Evolutionary conservation across 2,113 vertebrate genomes (phyloP), one percentile per base, ranked within the genome.

Genomic region (Piprites chloris): DNA sequence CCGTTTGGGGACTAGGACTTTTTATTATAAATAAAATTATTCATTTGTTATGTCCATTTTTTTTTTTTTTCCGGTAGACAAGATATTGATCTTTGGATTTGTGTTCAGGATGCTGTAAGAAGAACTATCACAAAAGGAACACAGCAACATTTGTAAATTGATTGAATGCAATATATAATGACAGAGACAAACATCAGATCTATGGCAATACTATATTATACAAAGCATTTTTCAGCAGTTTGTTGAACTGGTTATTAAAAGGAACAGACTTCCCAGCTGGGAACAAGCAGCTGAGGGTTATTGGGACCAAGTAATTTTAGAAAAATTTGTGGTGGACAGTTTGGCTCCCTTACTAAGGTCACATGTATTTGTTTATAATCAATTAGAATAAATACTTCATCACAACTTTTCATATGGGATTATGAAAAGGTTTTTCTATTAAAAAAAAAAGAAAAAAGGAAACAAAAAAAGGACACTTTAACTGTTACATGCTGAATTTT

Each of bases 21-120:
- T 96, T 98, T 98, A 97, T 97, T 98, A 95, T 97, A 97, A 98
- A 98, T 98, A 97, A 98, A 97, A 98, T 97, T 95, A 98, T 97
- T 98, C 97, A 98, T 98, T 98, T 98, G 97, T 97, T 97, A 95
- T 92, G 90, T 96, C 92, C 87, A 88, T 67, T n/a, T n/a, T 96
- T 95, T 97, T 97, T 82, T 85, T 44, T 49, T 98, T 97, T 97
- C 96, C 96, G 88, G 92, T 74, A 96, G 98, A 98, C 95, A 97
- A 68, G 53, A 37, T 98, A 98, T 98, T 97, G 98, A 98, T 98
- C 97, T 97, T 95, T 84, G 72, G 86, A 95, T 98, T 97, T 97
- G 97, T 97, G 89, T 97, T 95, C 85, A 96, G 97, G 93, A 96
- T 94, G 87, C 93, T 58, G 14, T 91, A 96, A 85, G 93, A 95